Base-by-base conservation (phyloP, 2,888 invertebrate genomes). In the Falcaria lacertinaria region DNA sequence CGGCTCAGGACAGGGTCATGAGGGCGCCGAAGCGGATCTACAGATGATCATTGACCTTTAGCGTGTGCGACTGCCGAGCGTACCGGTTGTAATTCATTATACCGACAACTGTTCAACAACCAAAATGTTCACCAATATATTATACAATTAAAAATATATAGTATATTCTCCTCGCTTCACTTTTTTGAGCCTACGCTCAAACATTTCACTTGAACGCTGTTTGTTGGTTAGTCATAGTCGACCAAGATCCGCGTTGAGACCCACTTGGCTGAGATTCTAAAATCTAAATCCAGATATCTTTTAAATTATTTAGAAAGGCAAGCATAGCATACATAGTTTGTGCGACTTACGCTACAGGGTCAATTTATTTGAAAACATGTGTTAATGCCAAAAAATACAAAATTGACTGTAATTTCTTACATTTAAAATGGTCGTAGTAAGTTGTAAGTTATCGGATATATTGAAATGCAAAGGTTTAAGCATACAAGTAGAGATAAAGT, bases 41-140 rank as follows among this genome's bases (percentile, higher is more conserved):
- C 80, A 77, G 83, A 82, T 89, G 88, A 88, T 84, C 88, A 84
- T 86, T 87, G 88, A 89, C 88, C 88, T 88, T 89, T 88, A 82
- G 64, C 73, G 81, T 75, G 79, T 76, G 82, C 80, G 80, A 76
- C 77, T 69, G 73, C 62, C 67, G 62, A 64, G 47, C 66, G 69
- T 81, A 81, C 83, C 84, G 84, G 85, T 85, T 81, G 78, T 83
- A 78, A 80, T 74, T 80, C 78, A 82, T 83, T 80, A 78, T 78
- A 74, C 69, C 60, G 55, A 60, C 60, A 69, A 63, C 56, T 64
- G 57, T 51, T 54, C 60, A 59, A n/a, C n/a, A n/a, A n/a, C n/a
- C n/a, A n/a, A n/a, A 68, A 67, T 22, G 11, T 15, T 22, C 15
- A 22, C 15, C 37, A 22, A 25, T 22, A 8, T n/a, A n/a, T n/a